phyloP scores from a whole-genome alignment of 2,113 vertebrate genomes.

The Salminus brasiliensis region DNA sequence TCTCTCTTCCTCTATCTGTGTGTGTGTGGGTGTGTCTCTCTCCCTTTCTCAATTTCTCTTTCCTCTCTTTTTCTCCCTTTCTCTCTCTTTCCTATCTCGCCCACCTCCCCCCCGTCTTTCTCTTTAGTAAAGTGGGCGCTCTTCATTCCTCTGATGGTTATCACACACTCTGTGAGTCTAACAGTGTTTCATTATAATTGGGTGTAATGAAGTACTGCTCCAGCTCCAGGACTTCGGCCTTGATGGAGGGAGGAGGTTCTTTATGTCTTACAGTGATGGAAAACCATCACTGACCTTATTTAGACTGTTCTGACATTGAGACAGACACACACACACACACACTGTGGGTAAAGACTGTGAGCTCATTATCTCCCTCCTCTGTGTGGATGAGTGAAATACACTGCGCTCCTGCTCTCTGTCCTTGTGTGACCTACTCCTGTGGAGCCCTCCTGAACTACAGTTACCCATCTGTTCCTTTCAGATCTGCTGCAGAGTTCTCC shows the following conservation, averaged over 20 bases:
- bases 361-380: constrained; percentile 24
- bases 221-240: not conserved
- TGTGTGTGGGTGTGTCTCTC: too few relatives aligned
- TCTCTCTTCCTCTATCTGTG: constrained; percentile 1
- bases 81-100: not conserved
- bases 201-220: not conserved
- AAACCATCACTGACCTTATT: constrained; percentile 13
- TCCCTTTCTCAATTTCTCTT: not conserved
- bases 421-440: constrained; percentile 24
- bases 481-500: too few relatives aligned
- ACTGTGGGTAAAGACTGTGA: constrained; percentile 12
- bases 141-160: not conserved
- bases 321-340: not conserved
- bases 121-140: not conserved
- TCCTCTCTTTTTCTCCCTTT: not conserved
- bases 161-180: too few relatives aligned
- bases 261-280: not conserved
- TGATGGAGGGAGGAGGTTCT: not conserved
- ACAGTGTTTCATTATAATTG: not conserved
- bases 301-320: not conserved
- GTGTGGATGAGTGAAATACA: constrained; percentile 8
- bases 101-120: too few relatives aligned
- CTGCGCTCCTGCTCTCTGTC: not conserved
- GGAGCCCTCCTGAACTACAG: not conserved
- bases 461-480: not conserved